Percentiles rank a stretch among this genome's conserved stretches.
Conservation (phyloP, 2,797 vertebrate species). For the Scyliorhinus canicula region DNA sequence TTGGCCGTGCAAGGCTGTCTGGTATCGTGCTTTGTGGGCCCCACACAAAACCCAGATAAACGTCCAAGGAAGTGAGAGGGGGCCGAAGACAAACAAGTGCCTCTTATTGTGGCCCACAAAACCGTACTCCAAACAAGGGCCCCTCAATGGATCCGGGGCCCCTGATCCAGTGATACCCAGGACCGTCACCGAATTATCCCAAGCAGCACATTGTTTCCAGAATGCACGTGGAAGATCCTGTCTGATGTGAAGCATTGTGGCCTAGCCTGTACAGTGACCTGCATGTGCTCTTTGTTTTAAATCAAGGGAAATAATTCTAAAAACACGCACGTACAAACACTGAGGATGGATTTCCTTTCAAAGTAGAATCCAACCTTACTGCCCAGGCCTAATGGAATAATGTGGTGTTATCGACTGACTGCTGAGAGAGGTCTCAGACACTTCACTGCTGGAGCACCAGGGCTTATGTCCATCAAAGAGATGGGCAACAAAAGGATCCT, state of each 20-base stretch:
- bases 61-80: neutral
- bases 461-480: constrained; percentile 3
- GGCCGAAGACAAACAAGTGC: neutral
- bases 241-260: neutral
- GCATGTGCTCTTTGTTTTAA: neutral
- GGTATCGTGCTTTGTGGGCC: neutral
- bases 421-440: neutral
- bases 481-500: neutral
- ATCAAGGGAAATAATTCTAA: neutral
- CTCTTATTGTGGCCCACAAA: neutral
- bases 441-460: neutral
- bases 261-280: neutral
- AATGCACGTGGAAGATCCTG: neutral
- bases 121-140: neutral
- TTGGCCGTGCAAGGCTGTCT: neutral
- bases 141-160: too few relatives aligned
- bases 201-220: neutral
- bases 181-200: neutral
- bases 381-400: neutral
- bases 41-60: neutral
- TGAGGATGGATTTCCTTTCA: neutral
- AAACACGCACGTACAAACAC: neutral
- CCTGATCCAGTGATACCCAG: neutral
- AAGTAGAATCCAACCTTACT: neutral
- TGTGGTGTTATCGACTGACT: neutral